A percentile compares a stretch with the other conserved stretches of the same genome.
These are phyloP conservation scores for Papilio dardanus DNA, from an alignment of 1,140 invertebrate genomes.

Conservation along the genomic window DNA sequence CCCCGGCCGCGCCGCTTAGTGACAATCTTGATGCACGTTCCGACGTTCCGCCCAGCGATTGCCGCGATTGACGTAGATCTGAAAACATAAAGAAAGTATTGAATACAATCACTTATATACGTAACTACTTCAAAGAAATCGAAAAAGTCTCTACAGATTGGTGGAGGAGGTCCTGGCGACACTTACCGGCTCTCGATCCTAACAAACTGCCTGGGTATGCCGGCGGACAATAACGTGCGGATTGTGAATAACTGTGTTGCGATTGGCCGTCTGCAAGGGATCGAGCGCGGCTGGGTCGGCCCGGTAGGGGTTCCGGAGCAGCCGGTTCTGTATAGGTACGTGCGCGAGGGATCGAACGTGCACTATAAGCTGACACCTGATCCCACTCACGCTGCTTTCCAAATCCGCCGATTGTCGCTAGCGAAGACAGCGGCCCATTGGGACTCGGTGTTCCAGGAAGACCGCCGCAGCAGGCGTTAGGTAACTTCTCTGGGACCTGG, in stretches of 20 bases:
- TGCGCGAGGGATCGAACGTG: slow-evolving; percentile 93
- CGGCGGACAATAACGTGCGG: slow-evolving; percentile 87
- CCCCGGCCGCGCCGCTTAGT: slow-evolving; percentile 84
- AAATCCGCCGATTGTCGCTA: slow-evolving; percentile 90
- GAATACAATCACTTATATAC: neutral
- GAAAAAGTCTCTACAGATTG: slow-evolving; percentile 29
- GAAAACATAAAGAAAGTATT: slow-evolving; percentile 48
- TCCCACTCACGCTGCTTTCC: slow-evolving; percentile 96
- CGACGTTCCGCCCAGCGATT: slow-evolving; percentile 90
- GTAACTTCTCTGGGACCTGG: slow-evolving; percentile 85
- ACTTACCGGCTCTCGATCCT: slow-evolving; percentile 89
- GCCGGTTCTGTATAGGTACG: slow-evolving; percentile 89
- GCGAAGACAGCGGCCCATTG: slow-evolving; percentile 89
- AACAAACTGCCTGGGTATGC: slow-evolving; percentile 89
- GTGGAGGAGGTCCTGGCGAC: slow-evolving; percentile 27
- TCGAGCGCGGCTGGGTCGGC: slow-evolving; percentile 85
- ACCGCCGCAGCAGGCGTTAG: slow-evolving; percentile 88
- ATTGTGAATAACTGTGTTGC: slow-evolving; percentile 92
- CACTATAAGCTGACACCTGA: slow-evolving; percentile 95
- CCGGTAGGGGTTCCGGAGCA: slow-evolving; percentile 79
- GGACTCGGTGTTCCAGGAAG: slow-evolving; percentile 88
- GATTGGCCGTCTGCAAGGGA: slow-evolving; percentile 93
- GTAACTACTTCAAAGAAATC: slow-evolving; percentile 4
- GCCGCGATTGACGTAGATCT: slow-evolving; percentile 92
- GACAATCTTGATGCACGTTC: slow-evolving; percentile 89